Percentiles rank a stretch among this genome's conserved stretches.
These are phyloP conservation scores for Opisthocomus hoazin DNA, from an alignment of 2,113 vertebrate species.

Conservation along the genomic window DNA sequence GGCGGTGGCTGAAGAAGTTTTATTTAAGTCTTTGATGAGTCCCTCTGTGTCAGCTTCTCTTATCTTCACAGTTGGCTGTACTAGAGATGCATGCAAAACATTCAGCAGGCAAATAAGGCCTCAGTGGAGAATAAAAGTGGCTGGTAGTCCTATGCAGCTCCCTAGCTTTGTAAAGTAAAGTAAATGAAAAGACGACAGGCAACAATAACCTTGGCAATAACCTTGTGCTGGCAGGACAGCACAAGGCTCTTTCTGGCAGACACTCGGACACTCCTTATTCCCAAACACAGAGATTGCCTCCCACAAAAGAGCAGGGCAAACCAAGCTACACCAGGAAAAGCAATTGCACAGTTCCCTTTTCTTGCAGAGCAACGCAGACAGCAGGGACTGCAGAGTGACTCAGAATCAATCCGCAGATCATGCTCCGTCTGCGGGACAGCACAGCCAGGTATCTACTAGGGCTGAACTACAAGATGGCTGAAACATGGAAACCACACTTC, in stretches of 20 bases:
- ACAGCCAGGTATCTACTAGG: neutral
- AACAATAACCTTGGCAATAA: neutral
- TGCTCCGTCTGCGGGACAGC: neutral
- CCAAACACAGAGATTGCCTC: neutral
- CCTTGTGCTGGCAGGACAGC: neutral
- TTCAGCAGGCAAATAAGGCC: neutral
- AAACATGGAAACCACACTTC: neutral
- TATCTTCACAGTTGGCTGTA: neutral
- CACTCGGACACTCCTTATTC: neutral
- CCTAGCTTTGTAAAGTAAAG: neutral
- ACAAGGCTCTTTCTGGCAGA: neutral
- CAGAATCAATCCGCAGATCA: neutral
- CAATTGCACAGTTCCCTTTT: neutral
- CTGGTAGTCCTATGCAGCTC: neutral
- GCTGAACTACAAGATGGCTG: neutral
- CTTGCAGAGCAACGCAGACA: neutral
- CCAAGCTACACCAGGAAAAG: neutral
- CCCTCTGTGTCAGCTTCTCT: neutral
- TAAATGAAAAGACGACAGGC: neutral
- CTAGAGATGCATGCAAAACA: neutral
- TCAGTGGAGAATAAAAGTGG: neutral
- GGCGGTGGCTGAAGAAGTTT: neutral
- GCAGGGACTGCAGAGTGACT: neutral
- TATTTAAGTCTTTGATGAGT: neutral
- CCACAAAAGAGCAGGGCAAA: neutral